Evolutionary conservation across 1,140 invertebrate genomes (phyloP).

Genomic region (Coenobita brevimanus): DNA sequence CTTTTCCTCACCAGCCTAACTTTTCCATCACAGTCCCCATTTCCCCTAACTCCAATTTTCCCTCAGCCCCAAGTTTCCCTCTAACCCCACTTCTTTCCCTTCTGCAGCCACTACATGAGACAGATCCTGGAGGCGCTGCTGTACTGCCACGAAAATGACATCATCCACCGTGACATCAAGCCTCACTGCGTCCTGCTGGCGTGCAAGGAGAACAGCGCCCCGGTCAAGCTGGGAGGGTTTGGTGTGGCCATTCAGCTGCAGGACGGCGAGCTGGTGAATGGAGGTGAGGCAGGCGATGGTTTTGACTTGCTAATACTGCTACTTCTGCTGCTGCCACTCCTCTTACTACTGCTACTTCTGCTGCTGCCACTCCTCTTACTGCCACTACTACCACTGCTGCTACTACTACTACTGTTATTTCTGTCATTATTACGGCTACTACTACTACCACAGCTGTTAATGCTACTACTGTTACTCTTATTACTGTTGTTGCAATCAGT

Average conservation of each 20-base stretch:
- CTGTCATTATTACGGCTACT: too few species aligned
- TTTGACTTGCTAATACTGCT: too few species aligned
- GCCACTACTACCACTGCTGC: too few species aligned
- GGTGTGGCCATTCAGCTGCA: conserved; percentile 95
- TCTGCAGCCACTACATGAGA: conserved; percentile 95
- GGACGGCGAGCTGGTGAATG: conserved; percentile 82
- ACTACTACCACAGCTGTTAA: too few species aligned
- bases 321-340: too few species aligned
- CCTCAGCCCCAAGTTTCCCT: neutral
- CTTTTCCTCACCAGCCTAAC: neutral
- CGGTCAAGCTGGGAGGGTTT: conserved; percentile 95
- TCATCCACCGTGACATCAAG: conserved; percentile 96
- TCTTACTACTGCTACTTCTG: too few species aligned
- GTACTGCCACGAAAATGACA: conserved; percentile 98
- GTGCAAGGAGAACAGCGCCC: conserved; percentile 97
- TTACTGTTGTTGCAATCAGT: neutral
- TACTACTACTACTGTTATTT: too few species aligned
- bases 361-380: too few species aligned
- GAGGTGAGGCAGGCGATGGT: conserved; percentile 79
- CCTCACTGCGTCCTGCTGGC: conserved; percentile 96
- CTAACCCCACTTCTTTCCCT: neutral
- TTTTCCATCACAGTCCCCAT: neutral
- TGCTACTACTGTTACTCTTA: too few species aligned
- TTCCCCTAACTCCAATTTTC: neutral
- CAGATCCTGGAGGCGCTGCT: conserved; percentile 92